Conservation (phyloP, 2,113 vertebrate species). For the Tachycineta bicolor region DNA sequence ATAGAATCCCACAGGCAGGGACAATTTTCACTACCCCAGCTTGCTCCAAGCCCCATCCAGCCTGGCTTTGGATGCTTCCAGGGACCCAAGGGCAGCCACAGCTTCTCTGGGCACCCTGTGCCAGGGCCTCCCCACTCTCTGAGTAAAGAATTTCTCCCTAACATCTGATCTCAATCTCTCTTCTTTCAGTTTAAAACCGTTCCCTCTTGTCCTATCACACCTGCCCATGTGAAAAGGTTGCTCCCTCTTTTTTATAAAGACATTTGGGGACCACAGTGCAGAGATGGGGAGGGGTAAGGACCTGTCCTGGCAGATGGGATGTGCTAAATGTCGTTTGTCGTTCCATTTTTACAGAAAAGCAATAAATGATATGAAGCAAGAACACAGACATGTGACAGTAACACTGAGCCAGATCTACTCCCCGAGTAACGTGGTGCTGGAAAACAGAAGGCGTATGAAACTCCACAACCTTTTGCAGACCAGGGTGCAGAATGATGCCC, state of each 20-base stretch:
- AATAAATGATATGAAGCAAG: conserved; percentile 41
- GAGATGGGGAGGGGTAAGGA: neutral
- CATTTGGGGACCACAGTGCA: neutral
- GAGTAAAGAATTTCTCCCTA: neutral
- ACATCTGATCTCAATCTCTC: neutral
- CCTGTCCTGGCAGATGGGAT: neutral
- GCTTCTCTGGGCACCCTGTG: neutral
- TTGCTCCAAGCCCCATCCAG: neutral
- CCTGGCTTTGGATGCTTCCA: neutral
- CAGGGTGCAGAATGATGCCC: conserved; percentile 36
- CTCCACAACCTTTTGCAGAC: conserved; percentile 50
- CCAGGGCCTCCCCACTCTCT: neutral
- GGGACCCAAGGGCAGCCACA: neutral
- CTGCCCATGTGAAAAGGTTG: neutral
- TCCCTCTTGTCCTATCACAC: neutral
- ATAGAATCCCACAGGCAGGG: neutral
- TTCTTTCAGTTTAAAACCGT: neutral
- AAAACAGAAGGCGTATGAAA: conserved; percentile 42
- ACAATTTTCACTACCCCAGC: neutral
- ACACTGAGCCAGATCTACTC: conserved; percentile 37
- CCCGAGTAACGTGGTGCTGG: neutral
- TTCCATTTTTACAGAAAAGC: conserved; percentile 50
- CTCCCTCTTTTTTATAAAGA: neutral
- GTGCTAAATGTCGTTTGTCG: neutral
- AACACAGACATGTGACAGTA: conserved; percentile 40